phyloP scores from a whole-genome alignment of 2,888 invertebrate species.

The Pachliopta kotzebuea region DNA sequence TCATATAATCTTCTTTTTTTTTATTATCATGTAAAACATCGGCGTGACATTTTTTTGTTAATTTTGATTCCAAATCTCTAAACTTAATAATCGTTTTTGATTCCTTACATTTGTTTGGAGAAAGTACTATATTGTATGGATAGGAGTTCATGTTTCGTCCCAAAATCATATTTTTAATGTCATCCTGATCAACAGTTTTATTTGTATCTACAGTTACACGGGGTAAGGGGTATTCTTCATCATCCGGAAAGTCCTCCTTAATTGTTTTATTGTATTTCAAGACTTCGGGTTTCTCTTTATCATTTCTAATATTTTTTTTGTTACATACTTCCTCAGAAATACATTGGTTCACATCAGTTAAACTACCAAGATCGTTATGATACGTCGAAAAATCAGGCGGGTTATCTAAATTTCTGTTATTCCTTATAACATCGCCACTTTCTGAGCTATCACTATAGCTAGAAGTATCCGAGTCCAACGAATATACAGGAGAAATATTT shows the following conservation, averaged over 20 bases:
- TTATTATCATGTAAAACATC: constrained; percentile 32
- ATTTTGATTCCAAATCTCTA: constrained; percentile 33
- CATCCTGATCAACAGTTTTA: constrained; percentile 41
- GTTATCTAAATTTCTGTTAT: constrained; percentile 44
- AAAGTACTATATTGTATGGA: constrained; percentile 69
- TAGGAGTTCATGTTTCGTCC: constrained; percentile 61
- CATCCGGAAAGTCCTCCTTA: constrained; percentile 58
- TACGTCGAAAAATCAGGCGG: constrained; percentile 82
- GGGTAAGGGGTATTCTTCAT: constrained; percentile 54
- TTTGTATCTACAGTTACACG: constrained; percentile 47
- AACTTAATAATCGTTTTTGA: constrained; percentile 60
- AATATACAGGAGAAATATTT: constrained; percentile 79
- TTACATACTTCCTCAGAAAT: constrained; percentile 27
- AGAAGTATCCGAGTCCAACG: constrained; percentile 63
- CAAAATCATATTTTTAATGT: constrained; percentile 65
- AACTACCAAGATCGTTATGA: constrained; percentile 70
- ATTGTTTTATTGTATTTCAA: background rate
- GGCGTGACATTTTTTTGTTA: constrained; percentile 31
- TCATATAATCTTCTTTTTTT: constrained; percentile 32
- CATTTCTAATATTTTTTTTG: constrained; percentile 15
- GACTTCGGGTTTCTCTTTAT: background rate
- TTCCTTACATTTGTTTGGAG: constrained; percentile 58
- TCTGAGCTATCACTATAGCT: constrained; percentile 76
- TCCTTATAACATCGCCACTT: constrained; percentile 28
- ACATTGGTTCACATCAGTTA: constrained; percentile 38